Evolutionary conservation across 2,888 invertebrate genomes (phyloP).

Genomic region (Nymphalis polychloros): DNA sequence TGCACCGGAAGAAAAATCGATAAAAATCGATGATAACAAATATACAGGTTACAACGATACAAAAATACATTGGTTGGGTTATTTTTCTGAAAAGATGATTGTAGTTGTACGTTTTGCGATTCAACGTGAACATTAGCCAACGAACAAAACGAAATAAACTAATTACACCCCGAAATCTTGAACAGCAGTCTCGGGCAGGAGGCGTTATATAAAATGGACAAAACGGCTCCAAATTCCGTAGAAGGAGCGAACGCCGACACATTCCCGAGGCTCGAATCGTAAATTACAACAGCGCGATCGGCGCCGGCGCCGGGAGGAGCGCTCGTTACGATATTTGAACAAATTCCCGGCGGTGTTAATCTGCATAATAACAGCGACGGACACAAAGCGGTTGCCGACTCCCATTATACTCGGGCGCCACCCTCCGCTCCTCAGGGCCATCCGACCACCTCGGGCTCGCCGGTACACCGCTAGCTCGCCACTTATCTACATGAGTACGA

Average conservation of each 20-base stretch:
- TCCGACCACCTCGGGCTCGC: conserved; percentile 25
- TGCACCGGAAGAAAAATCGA: no score
- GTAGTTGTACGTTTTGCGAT: conserved; percentile 5
- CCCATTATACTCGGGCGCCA: conserved; percentile 79
- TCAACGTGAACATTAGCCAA: conserved; percentile 17
- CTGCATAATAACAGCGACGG: conserved; percentile 81
- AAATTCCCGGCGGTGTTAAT: conserved; percentile 82
- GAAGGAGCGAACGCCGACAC: conserved; percentile 70
- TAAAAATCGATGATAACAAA: no score
- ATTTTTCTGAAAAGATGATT: background rate
- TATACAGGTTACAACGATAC: no score
- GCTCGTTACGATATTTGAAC: conserved; percentile 82
- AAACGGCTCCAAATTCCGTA: conserved; percentile 57
- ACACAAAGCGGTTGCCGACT: conserved; percentile 78
- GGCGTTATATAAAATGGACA: conserved; percentile 63
- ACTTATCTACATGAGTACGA: conserved; percentile 39
- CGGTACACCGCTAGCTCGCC: conserved; percentile 26
- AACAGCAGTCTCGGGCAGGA: conserved; percentile 39
- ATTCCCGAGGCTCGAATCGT: conserved; percentile 73
- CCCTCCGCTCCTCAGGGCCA: conserved; percentile 62
- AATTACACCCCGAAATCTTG: conserved; percentile 47
- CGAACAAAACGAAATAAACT: conserved; percentile 38
- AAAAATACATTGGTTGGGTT: no score
- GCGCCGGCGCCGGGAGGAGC: conserved; percentile 77
- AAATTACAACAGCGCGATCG: conserved; percentile 73